Evolutionary conservation across 1,140 invertebrate species (phyloP), one percentile per base, ranked within the genome.

Genomic region (Sycobia sp.): DNA sequence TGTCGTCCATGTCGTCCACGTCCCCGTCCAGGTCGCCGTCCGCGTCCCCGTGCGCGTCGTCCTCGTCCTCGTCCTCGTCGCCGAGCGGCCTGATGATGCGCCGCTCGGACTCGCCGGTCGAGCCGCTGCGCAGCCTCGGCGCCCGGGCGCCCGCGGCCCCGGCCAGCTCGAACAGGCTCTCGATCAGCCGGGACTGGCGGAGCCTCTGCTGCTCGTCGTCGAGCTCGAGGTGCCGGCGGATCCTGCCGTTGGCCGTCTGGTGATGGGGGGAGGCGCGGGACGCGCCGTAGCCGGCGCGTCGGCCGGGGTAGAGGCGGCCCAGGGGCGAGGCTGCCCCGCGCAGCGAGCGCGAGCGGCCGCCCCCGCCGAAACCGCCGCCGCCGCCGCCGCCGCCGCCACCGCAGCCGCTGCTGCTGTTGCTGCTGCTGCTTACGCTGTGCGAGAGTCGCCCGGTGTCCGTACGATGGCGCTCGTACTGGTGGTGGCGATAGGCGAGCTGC

Each of bases 141-240:
- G 64, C 67, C 63, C 62, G 13, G n/a, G 23, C 4, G 8, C 25
- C 38, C 5, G 4, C 16, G 11, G n/a, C 22, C 22, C 16, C 16
- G 20, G 62, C 16, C 41, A 61, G 50, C 32, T 57, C 65, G 41
- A 64, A 63, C 11, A 60, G 39, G 16, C 54, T 62, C 46, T 65
- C 57, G 56, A 65, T 50, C 2, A 65, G 47, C 4, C 57, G 39
- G 3, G 57, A 49, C 57, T 65, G 63, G 0, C 63, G 39, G 5
- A 65, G 54, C 7, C 54, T 36, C 14, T 50, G 54, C 54, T 57
- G 55, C 34, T 62, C 59, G 8, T 62, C 59, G 50, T 62, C 54
- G 29, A 62, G 50, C 51, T 65, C 62, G 22, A 58, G 38, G 62
- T 55, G 67, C 50, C 69, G 69, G 23, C 46, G 56, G 56, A 68